Evolutionary conservation across 2,888 invertebrate species (phyloP), one percentile per base, ranked within the genome.

Genomic region (Minunthozetes semirufus): DNA sequence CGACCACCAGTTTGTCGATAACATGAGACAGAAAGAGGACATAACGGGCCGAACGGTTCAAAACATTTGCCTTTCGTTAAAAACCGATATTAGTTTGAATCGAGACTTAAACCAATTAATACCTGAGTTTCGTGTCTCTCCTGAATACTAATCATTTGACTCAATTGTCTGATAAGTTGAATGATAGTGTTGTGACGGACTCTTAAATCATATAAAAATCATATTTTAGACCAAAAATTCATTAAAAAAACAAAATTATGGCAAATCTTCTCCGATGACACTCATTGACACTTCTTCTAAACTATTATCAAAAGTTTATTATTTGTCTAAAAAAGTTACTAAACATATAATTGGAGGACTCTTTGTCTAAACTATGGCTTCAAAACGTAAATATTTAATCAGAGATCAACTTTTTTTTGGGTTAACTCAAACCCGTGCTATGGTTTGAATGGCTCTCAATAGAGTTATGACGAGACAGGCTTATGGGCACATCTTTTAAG

Each of bases 41-140:
- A 66, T 66, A 66, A 66, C 63, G 63, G 17, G 63, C 63, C 38
- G 63, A 29, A 6, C 63, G 63, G n/a, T 11, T 66, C 38, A 66
- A n/a, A 2, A 66, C 38, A 27, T 66, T 66, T 4, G 33, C 38
- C 63, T 66, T n/a, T 27, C 33, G 27, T 19, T 59, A 27, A 3
- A 25, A 15, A 27, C 11, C 27, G 5, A 27, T 3, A 59, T 59
- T 27, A 27, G 59, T 11, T 27, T 27, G 3, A 59, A 27, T 59
- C 0, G 27, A 27, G 15, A 4, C 15, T 33, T 17, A 8, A 66
- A 1, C n/a, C 17, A 15, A 66, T 5, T 33, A n/a, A 66, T 29
- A 66, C 63, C 63, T 66, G 63, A 66, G 63, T 17, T 17, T 66
- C 63, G 19, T 66, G 63, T 66, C 27, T 66, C 2, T 29, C 63